phyloP scores from a whole-genome alignment of 2,888 invertebrate species.

The Phorcus lineatus region DNA sequence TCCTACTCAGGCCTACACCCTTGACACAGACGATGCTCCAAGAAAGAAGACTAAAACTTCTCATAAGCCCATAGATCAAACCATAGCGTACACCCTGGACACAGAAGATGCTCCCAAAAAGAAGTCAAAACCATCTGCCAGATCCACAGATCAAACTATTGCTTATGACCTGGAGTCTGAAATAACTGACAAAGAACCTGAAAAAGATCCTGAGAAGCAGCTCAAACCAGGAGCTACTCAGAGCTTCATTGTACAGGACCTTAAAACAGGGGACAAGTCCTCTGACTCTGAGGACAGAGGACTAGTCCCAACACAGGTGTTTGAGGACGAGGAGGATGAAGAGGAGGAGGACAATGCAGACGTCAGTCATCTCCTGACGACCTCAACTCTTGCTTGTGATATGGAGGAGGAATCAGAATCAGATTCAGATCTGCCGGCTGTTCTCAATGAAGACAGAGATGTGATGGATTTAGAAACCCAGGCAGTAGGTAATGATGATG shows the following conservation, averaged over 20 bases:
- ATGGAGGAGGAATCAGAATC: conserved; percentile 28
- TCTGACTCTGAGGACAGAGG: conserved; percentile 36
- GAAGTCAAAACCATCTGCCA: neutral
- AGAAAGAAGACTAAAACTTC: neutral
- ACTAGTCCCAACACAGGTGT: conserved; percentile 14
- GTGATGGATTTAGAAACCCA: neutral
- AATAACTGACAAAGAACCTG: neutral
- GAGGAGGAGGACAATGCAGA: conserved; percentile 44
- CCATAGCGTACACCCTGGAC: conserved; percentile 24
- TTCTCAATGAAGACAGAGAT: neutral
- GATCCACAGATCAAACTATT: neutral
- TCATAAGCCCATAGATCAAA: neutral
- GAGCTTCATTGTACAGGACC: neutral
- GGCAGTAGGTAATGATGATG: conserved; percentile 27
- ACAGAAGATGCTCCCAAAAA: neutral
- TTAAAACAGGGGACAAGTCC: conserved; percentile 32
- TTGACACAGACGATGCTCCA: neutral
- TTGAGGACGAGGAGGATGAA: conserved; percentile 39
- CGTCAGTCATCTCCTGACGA: conserved; percentile 48
- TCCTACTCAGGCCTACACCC: neutral
- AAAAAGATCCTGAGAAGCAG: neutral
- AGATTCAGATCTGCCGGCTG: conserved; percentile 12
- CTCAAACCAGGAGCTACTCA: neutral
- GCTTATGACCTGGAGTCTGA: conserved; percentile 24
- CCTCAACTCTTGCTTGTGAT: conserved; percentile 58